A percentile compares a stretch with the other conserved stretches of the same genome.
Evolutionary conservation across 2,888 invertebrate species (phyloP).

Genomic region (Coleophora flavipennella): DNA sequence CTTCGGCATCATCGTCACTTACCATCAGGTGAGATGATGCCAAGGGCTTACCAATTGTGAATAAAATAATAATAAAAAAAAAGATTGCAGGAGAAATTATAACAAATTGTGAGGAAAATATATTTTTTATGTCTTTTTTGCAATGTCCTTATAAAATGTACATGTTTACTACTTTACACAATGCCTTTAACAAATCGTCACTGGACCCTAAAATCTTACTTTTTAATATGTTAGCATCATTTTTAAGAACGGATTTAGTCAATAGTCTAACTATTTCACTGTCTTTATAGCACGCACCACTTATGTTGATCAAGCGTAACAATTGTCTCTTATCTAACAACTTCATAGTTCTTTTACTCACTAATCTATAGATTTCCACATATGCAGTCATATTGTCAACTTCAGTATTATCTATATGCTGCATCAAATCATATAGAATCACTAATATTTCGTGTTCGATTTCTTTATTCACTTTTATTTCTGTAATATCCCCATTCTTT

Average conservation of each 20-base stretch:
- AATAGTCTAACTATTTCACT: constrained; percentile 34
- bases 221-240: constrained; percentile 34
- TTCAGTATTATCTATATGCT: constrained; percentile 34
- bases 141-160: too few species aligned
- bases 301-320: constrained; percentile 32
- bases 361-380: constrained; percentile 33
- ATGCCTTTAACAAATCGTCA: constrained; percentile 26
- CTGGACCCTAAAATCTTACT: constrained; percentile 27
- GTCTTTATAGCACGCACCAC: constrained; percentile 23
- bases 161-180: constrained; percentile 13
- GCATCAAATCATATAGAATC: constrained; percentile 36
- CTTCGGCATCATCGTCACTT: too few species aligned
- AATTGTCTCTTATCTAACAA: constrained; percentile 44
- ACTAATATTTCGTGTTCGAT: constrained; percentile 45
- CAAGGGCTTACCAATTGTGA: too few species aligned
- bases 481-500: constrained; percentile 25
- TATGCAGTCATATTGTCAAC: constrained; percentile 32
- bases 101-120: too few species aligned
- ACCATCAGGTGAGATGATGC: too few species aligned
- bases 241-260: constrained; percentile 32
- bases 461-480: constrained; percentile 49
- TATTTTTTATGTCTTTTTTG: too few species aligned
- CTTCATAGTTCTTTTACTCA: constrained; percentile 47
- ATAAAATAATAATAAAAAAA: too few species aligned
- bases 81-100: too few species aligned